A percentile compares a stretch with the other conserved stretches of the same genome.
phyloP scores from a whole-genome alignment of 2,113 vertebrate species.

The Rhagologus leucostigma region DNA sequence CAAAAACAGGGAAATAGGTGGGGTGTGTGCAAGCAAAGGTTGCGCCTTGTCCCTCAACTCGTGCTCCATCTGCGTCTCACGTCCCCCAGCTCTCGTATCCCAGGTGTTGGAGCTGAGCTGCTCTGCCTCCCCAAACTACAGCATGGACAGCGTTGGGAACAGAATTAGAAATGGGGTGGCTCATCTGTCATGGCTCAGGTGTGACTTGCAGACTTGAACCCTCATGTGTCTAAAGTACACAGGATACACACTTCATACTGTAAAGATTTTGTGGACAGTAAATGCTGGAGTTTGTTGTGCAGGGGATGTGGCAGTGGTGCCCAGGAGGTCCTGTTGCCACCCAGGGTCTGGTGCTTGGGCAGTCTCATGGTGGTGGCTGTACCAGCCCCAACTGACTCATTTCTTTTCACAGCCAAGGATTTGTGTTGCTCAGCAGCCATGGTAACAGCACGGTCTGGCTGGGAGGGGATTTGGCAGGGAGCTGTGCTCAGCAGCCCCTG shows the following conservation, averaged over 20 bases:
- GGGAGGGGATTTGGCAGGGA: not conserved
- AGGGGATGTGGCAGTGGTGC: not conserved
- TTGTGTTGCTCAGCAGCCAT: not conserved
- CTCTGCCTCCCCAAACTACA: not conserved
- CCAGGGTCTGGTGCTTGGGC: accelerated
- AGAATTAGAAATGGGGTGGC: not conserved
- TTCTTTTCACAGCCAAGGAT: not conserved
- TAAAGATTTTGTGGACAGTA: not conserved
- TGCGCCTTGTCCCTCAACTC: not conserved
- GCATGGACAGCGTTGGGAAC: not conserved
- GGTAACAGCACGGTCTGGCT: not conserved
- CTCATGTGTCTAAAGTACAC: not conserved
- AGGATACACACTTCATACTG: not conserved
- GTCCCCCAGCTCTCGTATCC: not conserved
- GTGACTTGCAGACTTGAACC: not conserved
- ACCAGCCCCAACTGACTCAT: not conserved
- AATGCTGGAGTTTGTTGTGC: accelerated
- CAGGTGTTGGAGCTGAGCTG: not conserved
- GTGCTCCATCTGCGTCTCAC: not conserved
- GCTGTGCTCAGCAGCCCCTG: not conserved
- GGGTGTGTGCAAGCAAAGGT: not conserved
- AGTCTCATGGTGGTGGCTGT: not conserved
- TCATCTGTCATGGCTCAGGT: not conserved
- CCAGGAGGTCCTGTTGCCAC: not conserved
- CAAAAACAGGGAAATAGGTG: not conserved